Percentiles rank a stretch among this genome's conserved stretches.
phyloP scores from a whole-genome alignment of 1,140 invertebrate genomes.

The Pissodes strobi region DNA sequence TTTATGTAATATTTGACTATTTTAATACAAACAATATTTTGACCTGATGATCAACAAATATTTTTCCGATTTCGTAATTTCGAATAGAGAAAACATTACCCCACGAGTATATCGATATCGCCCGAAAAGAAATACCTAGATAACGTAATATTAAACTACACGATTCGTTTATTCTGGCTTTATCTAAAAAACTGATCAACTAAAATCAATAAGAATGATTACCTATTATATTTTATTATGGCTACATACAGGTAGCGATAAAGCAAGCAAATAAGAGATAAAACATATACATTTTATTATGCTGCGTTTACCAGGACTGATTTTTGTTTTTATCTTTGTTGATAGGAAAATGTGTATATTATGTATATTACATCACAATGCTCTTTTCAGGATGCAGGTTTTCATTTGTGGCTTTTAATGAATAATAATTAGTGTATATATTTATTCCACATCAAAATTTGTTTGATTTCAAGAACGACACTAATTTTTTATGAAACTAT shows the following conservation, averaged over 20 bases:
- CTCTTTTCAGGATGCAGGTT: too few species aligned
- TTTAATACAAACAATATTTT: too few species aligned
- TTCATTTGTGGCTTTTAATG: too few species aligned
- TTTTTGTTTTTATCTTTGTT: constrained; percentile 20
- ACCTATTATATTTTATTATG: constrained; percentile 36
- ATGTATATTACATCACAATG: too few species aligned
- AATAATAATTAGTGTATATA: too few species aligned
- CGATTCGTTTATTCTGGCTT: constrained; percentile 23
- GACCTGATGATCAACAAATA: too few species aligned
- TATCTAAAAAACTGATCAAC: constrained; percentile 27
- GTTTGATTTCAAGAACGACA: too few species aligned
- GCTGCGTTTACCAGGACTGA: constrained; percentile 23
- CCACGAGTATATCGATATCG: background rate
- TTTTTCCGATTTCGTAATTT: too few species aligned
- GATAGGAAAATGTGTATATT: too few species aligned
- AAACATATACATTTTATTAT: constrained; percentile 19
- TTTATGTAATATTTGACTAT: too few species aligned
- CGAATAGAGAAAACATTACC: background rate
- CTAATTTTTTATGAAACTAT: too few species aligned
- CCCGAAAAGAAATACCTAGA: constrained; percentile 15
- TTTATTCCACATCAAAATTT: too few species aligned
- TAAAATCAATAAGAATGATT: constrained; percentile 38
- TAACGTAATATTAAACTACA: constrained; percentile 27
- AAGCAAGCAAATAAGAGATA: constrained; percentile 27
- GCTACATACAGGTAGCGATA: constrained; percentile 31